A percentile compares a stretch with the other conserved stretches of the same genome.
phyloP scores from a whole-genome alignment of 2,888 invertebrate genomes.

The Pristionchus exspectatus region DNA sequence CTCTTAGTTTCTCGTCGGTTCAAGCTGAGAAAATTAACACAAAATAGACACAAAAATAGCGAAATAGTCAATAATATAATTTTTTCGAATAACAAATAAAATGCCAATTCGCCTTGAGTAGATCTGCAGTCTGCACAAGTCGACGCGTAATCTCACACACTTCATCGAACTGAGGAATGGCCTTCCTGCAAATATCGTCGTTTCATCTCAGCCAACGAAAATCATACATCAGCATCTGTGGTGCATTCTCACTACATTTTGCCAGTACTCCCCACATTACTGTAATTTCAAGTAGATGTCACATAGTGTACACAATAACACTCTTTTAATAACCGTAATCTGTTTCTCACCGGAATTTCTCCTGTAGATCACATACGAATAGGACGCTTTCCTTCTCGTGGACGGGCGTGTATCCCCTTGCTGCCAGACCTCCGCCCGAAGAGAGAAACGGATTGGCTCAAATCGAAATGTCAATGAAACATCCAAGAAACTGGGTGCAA shows the following conservation, averaged over 20 bases:
- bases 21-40: too few species aligned
- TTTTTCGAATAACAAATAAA: too few species aligned
- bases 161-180: constrained; percentile 87
- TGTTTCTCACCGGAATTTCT: constrained; percentile 83
- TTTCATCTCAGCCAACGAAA: too few species aligned
- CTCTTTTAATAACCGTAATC: neutral
- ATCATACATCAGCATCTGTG: too few species aligned
- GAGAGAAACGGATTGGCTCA: constrained; percentile 13
- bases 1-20: too few species aligned
- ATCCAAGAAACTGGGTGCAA: too few species aligned
- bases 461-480: too few species aligned
- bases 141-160: constrained; percentile 83
- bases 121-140: constrained; percentile 81
- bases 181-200: constrained; percentile 80
- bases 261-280: too few species aligned
- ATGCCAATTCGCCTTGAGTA: constrained; percentile 78
- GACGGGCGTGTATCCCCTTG: constrained; percentile 80
- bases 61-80: too few species aligned
- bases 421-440: constrained; percentile 55
- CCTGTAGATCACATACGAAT: constrained; percentile 90
- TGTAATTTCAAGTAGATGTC: too few species aligned
- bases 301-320: too few species aligned
- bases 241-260: neutral
- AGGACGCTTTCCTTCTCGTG: constrained; percentile 84
- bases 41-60: too few species aligned